Percentiles rank a stretch among this genome's conserved stretches.
phyloP scores from a whole-genome alignment of 2,797 vertebrate genomes.

The Nasua narica region DNA sequence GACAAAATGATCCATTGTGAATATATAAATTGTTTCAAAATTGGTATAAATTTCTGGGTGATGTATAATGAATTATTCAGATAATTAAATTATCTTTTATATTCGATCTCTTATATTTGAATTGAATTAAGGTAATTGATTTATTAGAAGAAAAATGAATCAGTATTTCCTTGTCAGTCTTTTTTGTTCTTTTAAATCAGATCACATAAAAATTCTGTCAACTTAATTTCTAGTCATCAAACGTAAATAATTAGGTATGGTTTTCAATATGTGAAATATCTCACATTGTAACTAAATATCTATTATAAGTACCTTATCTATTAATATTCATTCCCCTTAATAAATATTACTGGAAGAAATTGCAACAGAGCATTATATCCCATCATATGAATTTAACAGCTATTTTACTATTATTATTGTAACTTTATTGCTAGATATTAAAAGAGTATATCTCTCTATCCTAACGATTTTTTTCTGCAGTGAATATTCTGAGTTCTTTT shows the following conservation, averaged over 20 bases:
- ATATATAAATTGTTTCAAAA: background rate
- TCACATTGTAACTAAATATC: background rate
- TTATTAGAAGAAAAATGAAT: background rate
- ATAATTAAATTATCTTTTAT: background rate
- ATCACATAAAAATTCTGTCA: background rate
- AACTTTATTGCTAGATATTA: background rate
- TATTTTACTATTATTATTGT: background rate
- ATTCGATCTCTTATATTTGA: background rate
- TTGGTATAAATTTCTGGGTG: background rate
- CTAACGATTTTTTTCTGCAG: background rate
- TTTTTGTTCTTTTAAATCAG: background rate
- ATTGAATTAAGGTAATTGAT: background rate
- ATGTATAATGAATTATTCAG: background rate
- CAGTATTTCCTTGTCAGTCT: background rate
- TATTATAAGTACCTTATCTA: background rate
- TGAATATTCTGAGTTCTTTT: background rate
- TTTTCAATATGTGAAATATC: background rate
- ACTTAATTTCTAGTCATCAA: background rate
- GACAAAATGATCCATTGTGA: background rate
- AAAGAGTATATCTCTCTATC: background rate
- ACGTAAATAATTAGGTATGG: background rate
- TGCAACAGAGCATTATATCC: background rate
- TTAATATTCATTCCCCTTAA: background rate
- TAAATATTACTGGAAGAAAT: background rate
- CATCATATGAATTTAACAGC: background rate